Evolutionary conservation across 2,113 vertebrate species (phyloP).

Genomic region (Amblyopsis rosae): DNA sequence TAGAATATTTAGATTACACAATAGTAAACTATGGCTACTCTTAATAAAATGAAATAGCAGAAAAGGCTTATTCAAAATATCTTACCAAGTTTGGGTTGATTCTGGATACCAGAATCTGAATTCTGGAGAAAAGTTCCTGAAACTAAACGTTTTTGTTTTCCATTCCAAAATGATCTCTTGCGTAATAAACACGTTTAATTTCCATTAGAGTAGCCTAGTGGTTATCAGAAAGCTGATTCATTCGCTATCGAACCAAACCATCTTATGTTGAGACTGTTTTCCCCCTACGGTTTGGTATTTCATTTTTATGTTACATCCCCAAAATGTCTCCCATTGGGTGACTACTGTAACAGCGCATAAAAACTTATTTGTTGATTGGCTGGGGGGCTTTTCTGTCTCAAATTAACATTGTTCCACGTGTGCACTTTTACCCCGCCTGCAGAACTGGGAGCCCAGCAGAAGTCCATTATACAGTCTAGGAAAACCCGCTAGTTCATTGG

Average conservation of each 20-base stretch:
- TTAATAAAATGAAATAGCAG: too few species aligned
- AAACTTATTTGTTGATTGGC: slow-evolving; percentile 46
- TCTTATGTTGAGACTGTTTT: background rate
- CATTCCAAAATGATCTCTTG: background rate
- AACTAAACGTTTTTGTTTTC: slow-evolving; percentile 15
- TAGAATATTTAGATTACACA: too few species aligned
- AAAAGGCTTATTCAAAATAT: background rate
- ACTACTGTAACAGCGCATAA: slow-evolving; percentile 19
- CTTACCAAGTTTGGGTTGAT: slow-evolving; percentile 50
- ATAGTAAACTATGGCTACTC: too few species aligned
- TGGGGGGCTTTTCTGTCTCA: slow-evolving; percentile 39
- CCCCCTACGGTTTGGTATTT: slow-evolving; percentile 27
- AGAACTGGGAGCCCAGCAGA: background rate
- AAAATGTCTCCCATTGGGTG: slow-evolving; percentile 51
- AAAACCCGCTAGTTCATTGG: slow-evolving; percentile 38
- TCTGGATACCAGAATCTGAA: too few species aligned
- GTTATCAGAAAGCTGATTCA: too few species aligned
- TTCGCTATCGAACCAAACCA: too few species aligned
- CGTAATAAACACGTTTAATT: background rate
- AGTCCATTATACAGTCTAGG: background rate
- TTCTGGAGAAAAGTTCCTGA: slow-evolving; percentile 29
- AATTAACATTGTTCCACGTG: slow-evolving; percentile 70
- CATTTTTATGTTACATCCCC: slow-evolving; percentile 7
- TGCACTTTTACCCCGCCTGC: slow-evolving; percentile 69
- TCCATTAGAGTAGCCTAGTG: background rate